These are phyloP conservation scores for Gobio occitaniae DNA, from an alignment of 2,797 vertebrate genomes.

Conservation along the genomic window DNA sequence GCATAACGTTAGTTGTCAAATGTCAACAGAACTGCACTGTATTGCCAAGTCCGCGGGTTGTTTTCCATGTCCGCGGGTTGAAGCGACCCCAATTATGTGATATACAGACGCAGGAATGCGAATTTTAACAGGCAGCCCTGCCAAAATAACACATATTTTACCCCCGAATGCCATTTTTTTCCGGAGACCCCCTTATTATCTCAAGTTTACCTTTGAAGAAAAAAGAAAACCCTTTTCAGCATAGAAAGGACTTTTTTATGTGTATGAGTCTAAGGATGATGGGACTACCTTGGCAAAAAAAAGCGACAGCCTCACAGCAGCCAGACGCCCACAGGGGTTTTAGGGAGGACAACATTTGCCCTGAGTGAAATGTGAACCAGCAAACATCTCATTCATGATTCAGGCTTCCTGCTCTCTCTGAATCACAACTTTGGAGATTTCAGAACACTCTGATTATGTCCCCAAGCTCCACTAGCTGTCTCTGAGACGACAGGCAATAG, in stretches of 20 bases:
- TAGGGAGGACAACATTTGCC: constrained; percentile 3
- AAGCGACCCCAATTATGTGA: too few species aligned
- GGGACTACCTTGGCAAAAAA: not conserved
- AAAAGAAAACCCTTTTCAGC: not conserved
- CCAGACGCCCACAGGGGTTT: constrained; percentile 8
- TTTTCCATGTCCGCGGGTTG: too few species aligned
- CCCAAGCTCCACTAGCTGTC: constrained; percentile 12
- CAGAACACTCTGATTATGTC: constrained; percentile 30
- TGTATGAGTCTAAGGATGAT: constrained; percentile 7
- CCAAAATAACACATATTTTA: too few species aligned
- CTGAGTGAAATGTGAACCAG: constrained; percentile 33
- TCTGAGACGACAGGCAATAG: constrained; percentile 11
- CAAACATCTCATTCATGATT: constrained; percentile 52
- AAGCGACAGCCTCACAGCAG: constrained; percentile 15
- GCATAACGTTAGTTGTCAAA: too few species aligned
- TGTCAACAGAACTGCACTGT: too few species aligned
- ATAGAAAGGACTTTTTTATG: not conserved
- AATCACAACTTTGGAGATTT: constrained; percentile 33
- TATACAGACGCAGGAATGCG: too few species aligned
- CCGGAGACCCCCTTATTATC: too few species aligned
- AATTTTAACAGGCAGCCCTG: too few species aligned
- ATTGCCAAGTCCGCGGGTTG: too few species aligned
- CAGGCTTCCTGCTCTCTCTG: constrained; percentile 20
- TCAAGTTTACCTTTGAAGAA: not conserved
- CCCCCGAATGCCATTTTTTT: too few species aligned